A percentile compares a stretch with the other conserved stretches of the same genome.
Evolutionary conservation across 2,113 vertebrate species (phyloP).

Genomic region (Hymenochirus boettgeri): DNA sequence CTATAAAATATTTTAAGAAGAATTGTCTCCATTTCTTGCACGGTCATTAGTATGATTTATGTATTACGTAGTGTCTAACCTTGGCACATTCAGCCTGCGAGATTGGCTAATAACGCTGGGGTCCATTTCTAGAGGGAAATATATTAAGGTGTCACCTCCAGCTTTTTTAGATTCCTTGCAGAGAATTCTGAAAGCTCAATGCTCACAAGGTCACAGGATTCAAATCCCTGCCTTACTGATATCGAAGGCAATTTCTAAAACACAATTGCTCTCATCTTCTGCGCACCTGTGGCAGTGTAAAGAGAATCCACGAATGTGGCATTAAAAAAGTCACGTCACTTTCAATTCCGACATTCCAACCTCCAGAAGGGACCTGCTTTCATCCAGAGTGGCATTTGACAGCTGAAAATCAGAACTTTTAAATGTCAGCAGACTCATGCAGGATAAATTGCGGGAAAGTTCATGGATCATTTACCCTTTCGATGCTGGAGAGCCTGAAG

Average conservation of each 20-base stretch:
- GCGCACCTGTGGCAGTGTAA: conserved; percentile 36
- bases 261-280: conserved; percentile 3
- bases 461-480: conserved; percentile 35
- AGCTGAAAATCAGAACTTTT: conserved; percentile 41
- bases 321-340: conserved; percentile 41
- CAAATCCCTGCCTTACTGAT: background rate
- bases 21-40: no score
- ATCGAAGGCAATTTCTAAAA: background rate
- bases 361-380: conserved; percentile 29
- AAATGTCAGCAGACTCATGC: conserved; percentile 40
- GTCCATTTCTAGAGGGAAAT: no score
- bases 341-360: conserved; percentile 31
- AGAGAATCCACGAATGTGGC: conserved; percentile 11
- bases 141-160: no score
- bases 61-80: no score
- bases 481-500: background rate
- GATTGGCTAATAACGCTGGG: no score
- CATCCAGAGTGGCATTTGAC: conserved; percentile 40
- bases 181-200: background rate
- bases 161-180: background rate
- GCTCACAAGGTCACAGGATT: background rate
- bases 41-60: no score
- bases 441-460: conserved; percentile 32
- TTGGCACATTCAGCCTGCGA: no score
- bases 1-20: no score